A percentile compares a stretch with the other conserved stretches of the same genome.
These are phyloP conservation scores for Parasteatoda lunata DNA, from an alignment of 2,888 invertebrate genomes.

Conservation along the genomic window DNA sequence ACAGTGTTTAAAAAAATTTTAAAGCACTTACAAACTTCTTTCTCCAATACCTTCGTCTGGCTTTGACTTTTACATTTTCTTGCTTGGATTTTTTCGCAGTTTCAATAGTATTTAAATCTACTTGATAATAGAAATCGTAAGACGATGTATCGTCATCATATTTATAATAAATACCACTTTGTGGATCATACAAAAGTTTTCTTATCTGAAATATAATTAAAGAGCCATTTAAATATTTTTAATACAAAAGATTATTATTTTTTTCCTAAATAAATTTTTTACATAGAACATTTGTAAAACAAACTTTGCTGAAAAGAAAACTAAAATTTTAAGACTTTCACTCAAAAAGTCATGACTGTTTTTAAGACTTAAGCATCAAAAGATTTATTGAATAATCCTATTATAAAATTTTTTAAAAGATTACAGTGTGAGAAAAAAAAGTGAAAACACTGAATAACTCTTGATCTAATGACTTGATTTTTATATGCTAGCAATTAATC, in stretches of 20 bases:
- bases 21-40: slow-evolving; percentile 30
- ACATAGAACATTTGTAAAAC: too few species aligned
- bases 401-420: too few species aligned
- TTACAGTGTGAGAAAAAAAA: too few species aligned
- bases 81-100: not conserved
- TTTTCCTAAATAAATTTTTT: too few species aligned
- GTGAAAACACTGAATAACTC: too few species aligned
- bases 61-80: not conserved
- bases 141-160: slow-evolving; percentile 84
- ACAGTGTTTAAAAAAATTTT: not conserved
- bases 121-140: slow-evolving; percentile 88
- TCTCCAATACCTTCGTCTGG: slow-evolving; percentile 31
- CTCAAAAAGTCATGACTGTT: too few species aligned
- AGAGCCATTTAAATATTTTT: slow-evolving; percentile 15
- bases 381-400: too few species aligned
- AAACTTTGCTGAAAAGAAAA: too few species aligned
- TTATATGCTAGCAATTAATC: too few species aligned
- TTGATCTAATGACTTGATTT: too few species aligned
- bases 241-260: not conserved
- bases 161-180: slow-evolving; percentile 86
- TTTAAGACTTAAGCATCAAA: too few species aligned
- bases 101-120: slow-evolving; percentile 34
- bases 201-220: slow-evolving; percentile 80
- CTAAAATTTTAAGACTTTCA: too few species aligned
- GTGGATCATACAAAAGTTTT: slow-evolving; percentile 91